Percentiles rank a stretch among this genome's conserved stretches.
These are phyloP conservation scores for Cheilosia vernalis DNA, from an alignment of 2,888 invertebrate genomes.

Conservation along the genomic window DNA sequence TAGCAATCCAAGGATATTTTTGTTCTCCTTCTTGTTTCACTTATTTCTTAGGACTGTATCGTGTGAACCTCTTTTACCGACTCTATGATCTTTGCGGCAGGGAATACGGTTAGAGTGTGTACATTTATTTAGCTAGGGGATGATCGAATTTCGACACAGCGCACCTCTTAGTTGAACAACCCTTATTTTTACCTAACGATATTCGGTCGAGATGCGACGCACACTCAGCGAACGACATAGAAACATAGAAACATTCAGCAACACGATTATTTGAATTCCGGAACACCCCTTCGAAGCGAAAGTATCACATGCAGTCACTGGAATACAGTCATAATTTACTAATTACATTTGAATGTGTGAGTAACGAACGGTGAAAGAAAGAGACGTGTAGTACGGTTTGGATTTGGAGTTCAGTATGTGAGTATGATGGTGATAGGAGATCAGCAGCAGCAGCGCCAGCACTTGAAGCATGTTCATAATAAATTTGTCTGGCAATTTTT, in stretches of 20 bases:
- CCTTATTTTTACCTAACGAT: slow-evolving; percentile 32
- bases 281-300: slow-evolving; percentile 43
- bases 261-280: slow-evolving; percentile 53
- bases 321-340: slow-evolving; percentile 45
- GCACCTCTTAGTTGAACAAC: slow-evolving; percentile 37
- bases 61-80: slow-evolving; percentile 51
- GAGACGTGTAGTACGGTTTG: neutral
- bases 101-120: slow-evolving; percentile 15
- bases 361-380: slow-evolving; percentile 5
- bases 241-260: slow-evolving; percentile 15
- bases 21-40: slow-evolving; percentile 27
- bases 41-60: slow-evolving; percentile 29
- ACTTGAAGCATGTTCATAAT: neutral
- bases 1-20: slow-evolving; percentile 30
- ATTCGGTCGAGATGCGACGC: slow-evolving; percentile 12
- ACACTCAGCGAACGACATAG: slow-evolving; percentile 2
- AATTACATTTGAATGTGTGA: slow-evolving; percentile 28
- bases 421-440: neutral
- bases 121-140: slow-evolving; percentile 30
- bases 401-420: neutral
- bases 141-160: slow-evolving; percentile 26
- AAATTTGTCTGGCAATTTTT: no score
- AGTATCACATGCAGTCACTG: neutral
- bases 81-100: slow-evolving; percentile 20
- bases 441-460: neutral